Conservation (phyloP, 2,113 vertebrate species). For the Onychorhynchus coronatus region DNA sequence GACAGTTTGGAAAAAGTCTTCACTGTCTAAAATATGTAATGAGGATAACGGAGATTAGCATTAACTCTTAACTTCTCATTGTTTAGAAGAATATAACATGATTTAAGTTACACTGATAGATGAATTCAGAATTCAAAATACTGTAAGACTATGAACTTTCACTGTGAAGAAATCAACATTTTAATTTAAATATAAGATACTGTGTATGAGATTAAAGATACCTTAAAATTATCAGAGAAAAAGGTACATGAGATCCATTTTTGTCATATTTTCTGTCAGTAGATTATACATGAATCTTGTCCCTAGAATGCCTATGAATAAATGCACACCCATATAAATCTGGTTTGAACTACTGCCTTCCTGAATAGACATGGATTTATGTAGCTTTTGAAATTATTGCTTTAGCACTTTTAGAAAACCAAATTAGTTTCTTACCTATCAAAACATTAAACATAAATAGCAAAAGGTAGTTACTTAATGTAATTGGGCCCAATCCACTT, state of each 20-base stretch:
- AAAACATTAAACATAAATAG: background rate
- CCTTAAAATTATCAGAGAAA: background rate
- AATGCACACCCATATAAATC: background rate
- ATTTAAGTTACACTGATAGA: background rate
- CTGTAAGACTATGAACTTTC: background rate
- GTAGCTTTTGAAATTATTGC: background rate
- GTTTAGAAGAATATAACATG: background rate
- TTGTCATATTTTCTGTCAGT: background rate
- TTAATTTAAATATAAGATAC: background rate
- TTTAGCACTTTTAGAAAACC: background rate
- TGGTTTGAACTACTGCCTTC: background rate
- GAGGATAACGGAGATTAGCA: background rate
- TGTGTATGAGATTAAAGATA: background rate
- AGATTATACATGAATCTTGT: background rate
- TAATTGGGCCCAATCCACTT: background rate
- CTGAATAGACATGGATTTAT: background rate
- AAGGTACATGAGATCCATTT: background rate
- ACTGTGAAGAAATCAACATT: background rate
- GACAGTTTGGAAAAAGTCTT: background rate
- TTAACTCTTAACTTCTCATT: background rate
- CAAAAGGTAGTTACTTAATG: background rate
- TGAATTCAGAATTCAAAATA: background rate
- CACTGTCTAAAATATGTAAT: no score
- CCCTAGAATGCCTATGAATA: background rate
- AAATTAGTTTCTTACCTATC: background rate